phyloP scores from a whole-genome alignment of 1,140 invertebrate species.

The Leptinotarsa lineolata region DNA sequence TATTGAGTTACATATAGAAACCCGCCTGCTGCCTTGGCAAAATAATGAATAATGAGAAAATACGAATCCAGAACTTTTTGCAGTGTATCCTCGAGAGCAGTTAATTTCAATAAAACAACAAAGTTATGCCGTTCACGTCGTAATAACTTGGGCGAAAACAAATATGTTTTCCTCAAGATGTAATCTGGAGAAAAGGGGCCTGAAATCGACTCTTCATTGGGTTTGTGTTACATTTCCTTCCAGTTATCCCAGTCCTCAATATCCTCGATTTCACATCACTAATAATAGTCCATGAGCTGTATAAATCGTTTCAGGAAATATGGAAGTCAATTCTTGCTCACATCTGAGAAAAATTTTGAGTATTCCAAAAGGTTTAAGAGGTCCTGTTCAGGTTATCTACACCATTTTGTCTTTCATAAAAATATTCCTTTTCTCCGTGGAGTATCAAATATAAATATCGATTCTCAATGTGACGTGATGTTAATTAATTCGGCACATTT shows the following conservation, averaged over 20 bases:
- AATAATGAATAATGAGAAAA: background rate
- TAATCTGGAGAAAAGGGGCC: conserved; percentile 1
- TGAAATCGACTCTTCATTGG: conserved; percentile 9
- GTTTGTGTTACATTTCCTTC: background rate
- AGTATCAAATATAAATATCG: too few relatives aligned
- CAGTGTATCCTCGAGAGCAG: background rate
- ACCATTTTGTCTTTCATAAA: too few relatives aligned
- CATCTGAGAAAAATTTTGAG: too few relatives aligned
- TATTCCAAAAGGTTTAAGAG: too few relatives aligned
- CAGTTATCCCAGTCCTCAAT: conserved; percentile 16
- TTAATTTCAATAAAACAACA: conserved; percentile 15
- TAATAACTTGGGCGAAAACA: conserved; percentile 12
- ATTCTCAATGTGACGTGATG: too few relatives aligned
- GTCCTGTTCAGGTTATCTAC: too few relatives aligned
- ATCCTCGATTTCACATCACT: conserved; percentile 23
- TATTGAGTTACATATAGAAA: too few relatives aligned
- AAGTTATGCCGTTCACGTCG: conserved; percentile 11
- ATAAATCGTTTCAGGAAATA: too few relatives aligned
- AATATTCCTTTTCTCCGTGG: too few relatives aligned
- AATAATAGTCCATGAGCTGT: background rate
- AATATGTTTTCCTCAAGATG: conserved; percentile 18
- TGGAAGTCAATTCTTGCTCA: too few relatives aligned
- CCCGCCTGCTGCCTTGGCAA: background rate
- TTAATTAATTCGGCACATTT: too few relatives aligned
- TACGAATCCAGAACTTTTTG: background rate